A percentile compares a stretch with the other conserved stretches of the same genome.
Conservation (phyloP, 2,113 vertebrate genomes). For the Rynchops niger region DNA sequence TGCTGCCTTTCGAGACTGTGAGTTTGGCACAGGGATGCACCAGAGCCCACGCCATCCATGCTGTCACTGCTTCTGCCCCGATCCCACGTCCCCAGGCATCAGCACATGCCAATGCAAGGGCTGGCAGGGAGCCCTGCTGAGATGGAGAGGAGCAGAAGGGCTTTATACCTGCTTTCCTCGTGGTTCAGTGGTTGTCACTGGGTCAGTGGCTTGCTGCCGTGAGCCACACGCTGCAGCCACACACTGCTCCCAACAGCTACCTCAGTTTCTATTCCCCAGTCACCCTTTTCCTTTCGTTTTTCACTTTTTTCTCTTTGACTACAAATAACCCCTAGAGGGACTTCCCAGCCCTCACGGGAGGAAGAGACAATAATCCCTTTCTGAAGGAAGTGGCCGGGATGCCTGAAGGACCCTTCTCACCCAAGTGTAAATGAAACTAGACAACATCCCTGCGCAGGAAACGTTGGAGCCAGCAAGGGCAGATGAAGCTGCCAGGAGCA, state of each 20-base stretch:
- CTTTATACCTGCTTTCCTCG: neutral
- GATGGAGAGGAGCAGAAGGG: neutral
- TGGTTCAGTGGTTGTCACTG: neutral
- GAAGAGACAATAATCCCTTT: neutral
- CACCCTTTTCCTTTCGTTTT: neutral
- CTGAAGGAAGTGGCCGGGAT: neutral
- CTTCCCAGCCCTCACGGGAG: neutral
- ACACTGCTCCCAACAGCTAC: neutral
- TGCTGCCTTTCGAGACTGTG: neutral
- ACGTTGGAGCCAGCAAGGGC: neutral
- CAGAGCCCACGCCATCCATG: neutral
- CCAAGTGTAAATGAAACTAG: neutral
- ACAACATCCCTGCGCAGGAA: neutral
- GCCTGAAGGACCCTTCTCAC: neutral
- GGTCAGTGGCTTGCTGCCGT: neutral
- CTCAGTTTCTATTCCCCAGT: neutral
- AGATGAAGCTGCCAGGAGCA: neutral
- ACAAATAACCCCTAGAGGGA: neutral
- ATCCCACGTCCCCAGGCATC: neutral
- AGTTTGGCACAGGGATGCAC: neutral
- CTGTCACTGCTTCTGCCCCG: neutral
- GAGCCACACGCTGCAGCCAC: neutral
- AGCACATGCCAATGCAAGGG: neutral
- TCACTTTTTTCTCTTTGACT: neutral
- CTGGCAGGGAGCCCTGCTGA: neutral